phyloP scores from a whole-genome alignment of 2,113 vertebrate genomes.

The Tragelaphus scriptus region DNA sequence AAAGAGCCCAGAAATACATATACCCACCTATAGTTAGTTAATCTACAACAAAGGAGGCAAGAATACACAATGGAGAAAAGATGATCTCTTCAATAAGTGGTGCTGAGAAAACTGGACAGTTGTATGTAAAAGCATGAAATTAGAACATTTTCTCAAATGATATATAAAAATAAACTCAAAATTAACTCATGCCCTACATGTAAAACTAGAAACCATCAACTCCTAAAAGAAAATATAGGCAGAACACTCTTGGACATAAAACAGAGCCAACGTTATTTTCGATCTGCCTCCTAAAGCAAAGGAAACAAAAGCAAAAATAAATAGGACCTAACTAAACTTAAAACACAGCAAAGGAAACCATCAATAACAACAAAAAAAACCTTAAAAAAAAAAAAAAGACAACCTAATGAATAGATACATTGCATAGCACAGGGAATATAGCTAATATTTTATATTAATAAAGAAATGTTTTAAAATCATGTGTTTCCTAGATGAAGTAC shows the following conservation, averaged over 20 bases:
- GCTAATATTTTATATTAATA: not conserved
- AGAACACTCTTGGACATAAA: not conserved
- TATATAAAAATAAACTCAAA: not conserved
- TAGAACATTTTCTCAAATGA: not conserved
- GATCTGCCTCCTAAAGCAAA: not conserved
- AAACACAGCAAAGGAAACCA: not conserved
- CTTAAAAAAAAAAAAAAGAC: not conserved
- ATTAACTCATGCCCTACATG: not conserved
- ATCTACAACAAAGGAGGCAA: not conserved
- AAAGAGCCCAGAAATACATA: not conserved
- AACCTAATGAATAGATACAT: not conserved
- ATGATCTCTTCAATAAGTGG: not conserved
- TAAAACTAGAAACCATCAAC: not conserved
- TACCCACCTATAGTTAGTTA: not conserved
- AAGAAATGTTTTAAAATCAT: not conserved
- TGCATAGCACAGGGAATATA: not conserved
- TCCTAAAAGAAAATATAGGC: not conserved
- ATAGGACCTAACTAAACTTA: not conserved
- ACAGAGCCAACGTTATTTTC: not conserved
- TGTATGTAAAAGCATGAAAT: not conserved
- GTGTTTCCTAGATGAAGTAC: not conserved
- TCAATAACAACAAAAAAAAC: not conserved
- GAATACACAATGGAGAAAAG: not conserved
- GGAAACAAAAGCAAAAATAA: not conserved
- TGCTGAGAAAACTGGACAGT: not conserved